These are phyloP conservation scores for Corythoichthys haematopterus DNA, from an alignment of 2,113 vertebrate genomes.

Conservation along the genomic window DNA sequence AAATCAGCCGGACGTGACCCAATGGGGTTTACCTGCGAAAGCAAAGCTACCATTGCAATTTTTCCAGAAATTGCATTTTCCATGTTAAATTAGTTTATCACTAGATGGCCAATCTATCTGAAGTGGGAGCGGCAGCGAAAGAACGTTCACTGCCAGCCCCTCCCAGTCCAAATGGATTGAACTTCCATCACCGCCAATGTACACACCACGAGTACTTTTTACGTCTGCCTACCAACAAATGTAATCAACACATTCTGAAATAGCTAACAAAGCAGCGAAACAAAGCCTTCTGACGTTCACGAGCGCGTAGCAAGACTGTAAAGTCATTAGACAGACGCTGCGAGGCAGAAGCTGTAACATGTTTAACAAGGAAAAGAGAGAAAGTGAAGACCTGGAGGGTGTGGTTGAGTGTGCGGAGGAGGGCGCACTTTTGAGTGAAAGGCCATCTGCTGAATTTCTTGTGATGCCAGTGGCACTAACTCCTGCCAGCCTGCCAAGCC, in stretches of 20 bases:
- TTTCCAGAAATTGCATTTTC: too few species aligned
- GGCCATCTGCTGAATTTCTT: slow-evolving; percentile 60
- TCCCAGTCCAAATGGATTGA: too few species aligned
- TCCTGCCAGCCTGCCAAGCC: slow-evolving; percentile 57
- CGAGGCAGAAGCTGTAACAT: slow-evolving; percentile 41
- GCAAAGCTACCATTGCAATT: too few species aligned
- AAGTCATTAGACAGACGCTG: slow-evolving; percentile 47
- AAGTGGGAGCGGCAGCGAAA: too few species aligned
- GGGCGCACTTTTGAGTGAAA: slow-evolving; percentile 51
- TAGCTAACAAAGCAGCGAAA: slow-evolving; percentile 16
- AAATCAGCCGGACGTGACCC: too few species aligned
- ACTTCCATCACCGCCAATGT: too few species aligned
- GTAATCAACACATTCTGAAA: slow-evolving; percentile 13
- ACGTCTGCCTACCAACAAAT: slow-evolving; percentile 22
- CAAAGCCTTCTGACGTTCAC: slow-evolving; percentile 31
- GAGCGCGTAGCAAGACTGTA: slow-evolving; percentile 4
- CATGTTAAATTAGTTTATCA: too few species aligned
- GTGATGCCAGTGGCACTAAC: slow-evolving; percentile 46
- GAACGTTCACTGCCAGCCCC: too few species aligned
- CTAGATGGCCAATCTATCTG: too few species aligned
- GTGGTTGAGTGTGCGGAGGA: background rate
- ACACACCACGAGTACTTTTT: background rate
- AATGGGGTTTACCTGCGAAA: too few species aligned
- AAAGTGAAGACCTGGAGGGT: slow-evolving; percentile 32
- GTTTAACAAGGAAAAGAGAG: slow-evolving; percentile 57